These are phyloP conservation scores for Battus philenor DNA, from an alignment of 1,140 invertebrate genomes.

Conservation along the genomic window DNA sequence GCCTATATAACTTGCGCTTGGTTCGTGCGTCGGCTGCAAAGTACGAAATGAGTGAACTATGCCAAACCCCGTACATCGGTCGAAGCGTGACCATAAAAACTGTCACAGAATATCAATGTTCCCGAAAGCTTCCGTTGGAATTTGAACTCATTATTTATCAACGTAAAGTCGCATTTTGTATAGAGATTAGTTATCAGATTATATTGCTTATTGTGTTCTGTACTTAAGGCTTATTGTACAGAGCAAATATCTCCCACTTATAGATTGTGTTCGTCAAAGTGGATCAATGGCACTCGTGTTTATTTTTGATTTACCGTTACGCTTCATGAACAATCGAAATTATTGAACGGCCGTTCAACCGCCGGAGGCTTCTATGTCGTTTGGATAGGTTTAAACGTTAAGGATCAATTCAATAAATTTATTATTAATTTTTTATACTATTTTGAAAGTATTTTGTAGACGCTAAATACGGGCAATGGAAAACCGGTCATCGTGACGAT, in stretches of 20 bases:
- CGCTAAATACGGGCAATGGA: too few relatives aligned
- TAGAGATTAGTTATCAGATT: not conserved
- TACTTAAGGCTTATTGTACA: conserved; percentile 7
- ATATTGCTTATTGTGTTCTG: conserved; percentile 9
- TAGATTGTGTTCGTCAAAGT: conserved; percentile 9
- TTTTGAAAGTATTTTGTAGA: too few relatives aligned
- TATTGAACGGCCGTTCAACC: conserved; percentile 5
- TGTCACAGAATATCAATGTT: conserved; percentile 46
- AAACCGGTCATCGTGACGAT: too few relatives aligned
- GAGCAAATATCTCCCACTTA: conserved; percentile 9
- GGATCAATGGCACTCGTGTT: conserved; percentile 7
- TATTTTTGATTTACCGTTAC: conserved; percentile 11
- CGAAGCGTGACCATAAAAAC: conserved; percentile 48
- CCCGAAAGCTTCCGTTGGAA: conserved; percentile 13
- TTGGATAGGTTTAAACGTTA: too few relatives aligned
- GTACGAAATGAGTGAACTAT: conserved; percentile 38
- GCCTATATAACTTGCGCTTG: conserved; percentile 18
- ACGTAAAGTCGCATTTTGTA: too few relatives aligned
- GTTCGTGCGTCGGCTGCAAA: conserved; percentile 39
- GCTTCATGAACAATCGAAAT: conserved; percentile 13
- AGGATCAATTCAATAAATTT: too few relatives aligned
- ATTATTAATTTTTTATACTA: too few relatives aligned
- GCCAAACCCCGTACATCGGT: conserved; percentile 30
- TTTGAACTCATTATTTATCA: conserved; percentile 24
- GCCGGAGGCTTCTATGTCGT: too few relatives aligned